Conservation (phyloP, 2,113 vertebrate species). For the Hydrolagus affinis region DNA sequence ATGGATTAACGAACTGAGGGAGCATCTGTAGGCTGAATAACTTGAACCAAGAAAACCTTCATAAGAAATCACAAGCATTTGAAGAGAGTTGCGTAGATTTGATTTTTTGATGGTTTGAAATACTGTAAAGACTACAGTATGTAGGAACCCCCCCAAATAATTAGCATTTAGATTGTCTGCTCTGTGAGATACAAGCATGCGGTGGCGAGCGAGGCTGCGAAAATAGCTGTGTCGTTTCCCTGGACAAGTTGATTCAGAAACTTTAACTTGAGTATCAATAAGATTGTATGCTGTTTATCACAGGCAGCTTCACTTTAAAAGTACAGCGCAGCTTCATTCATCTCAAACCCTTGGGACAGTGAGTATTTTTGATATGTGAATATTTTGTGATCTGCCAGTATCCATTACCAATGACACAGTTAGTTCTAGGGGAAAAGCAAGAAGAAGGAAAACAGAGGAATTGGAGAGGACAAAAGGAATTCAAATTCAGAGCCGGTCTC, state of each 20-base stretch:
- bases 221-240: neutral
- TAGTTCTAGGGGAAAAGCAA: neutral
- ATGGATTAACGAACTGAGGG: neutral
- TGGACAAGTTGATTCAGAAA: neutral
- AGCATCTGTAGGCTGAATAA: neutral
- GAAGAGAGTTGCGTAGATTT: neutral
- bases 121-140: neutral
- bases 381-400: neutral
- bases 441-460: neutral
- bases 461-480: constrained; percentile 12
- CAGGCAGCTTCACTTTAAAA: constrained; percentile 21
- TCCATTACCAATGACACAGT: neutral
- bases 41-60: neutral
- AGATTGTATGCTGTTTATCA: neutral
- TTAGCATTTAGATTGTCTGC: constrained; percentile 29
- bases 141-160: constrained; percentile 14
- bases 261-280: constrained; percentile 21
- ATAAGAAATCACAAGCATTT: neutral
- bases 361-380: constrained; percentile 11
- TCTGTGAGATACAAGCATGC: neutral
- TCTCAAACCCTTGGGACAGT: constrained; percentile 12
- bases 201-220: no score
- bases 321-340: constrained; percentile 4
- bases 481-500: neutral
- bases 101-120: constrained; percentile 19